Conservation (phyloP, 2,113 vertebrate genomes). For the Damaliscus lunatus region DNA sequence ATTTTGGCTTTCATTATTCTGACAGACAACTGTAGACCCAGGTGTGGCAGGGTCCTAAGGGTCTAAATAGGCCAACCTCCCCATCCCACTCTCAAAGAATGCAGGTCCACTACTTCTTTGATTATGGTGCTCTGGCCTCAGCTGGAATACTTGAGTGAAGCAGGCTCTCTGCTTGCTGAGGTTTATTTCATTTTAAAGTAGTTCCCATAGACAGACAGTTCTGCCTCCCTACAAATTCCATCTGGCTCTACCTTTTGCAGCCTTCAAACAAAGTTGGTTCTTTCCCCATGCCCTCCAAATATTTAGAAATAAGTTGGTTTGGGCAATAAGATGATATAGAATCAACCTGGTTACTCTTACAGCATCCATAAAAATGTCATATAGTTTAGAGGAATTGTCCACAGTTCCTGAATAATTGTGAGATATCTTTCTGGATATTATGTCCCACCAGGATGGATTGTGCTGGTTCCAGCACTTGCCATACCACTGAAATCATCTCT, state of each 20-base stretch:
- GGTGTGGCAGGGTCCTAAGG: background rate
- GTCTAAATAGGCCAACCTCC: background rate
- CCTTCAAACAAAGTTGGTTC: background rate
- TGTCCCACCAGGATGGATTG: background rate
- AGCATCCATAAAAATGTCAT: background rate
- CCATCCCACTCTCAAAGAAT: background rate
- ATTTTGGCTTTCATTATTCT: background rate
- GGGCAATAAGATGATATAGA: background rate
- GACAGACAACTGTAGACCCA: background rate
- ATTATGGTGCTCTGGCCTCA: background rate
- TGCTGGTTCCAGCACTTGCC: background rate
- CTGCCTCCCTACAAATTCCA: background rate
- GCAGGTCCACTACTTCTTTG: background rate
- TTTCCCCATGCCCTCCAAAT: background rate
- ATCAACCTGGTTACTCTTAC: background rate
- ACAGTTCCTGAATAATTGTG: background rate
- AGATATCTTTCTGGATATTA: background rate
- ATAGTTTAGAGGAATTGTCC: background rate
- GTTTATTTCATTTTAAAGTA: background rate
- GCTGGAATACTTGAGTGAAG: background rate
- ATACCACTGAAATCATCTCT: background rate
- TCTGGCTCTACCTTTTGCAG: background rate
- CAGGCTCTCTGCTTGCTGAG: background rate
- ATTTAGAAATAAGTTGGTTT: background rate
- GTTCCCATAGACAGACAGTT: background rate